Percentiles rank a stretch among this genome's conserved stretches.
Evolutionary conservation across 2,888 invertebrate species (phyloP).

Genomic region (Torymus texanus): DNA sequence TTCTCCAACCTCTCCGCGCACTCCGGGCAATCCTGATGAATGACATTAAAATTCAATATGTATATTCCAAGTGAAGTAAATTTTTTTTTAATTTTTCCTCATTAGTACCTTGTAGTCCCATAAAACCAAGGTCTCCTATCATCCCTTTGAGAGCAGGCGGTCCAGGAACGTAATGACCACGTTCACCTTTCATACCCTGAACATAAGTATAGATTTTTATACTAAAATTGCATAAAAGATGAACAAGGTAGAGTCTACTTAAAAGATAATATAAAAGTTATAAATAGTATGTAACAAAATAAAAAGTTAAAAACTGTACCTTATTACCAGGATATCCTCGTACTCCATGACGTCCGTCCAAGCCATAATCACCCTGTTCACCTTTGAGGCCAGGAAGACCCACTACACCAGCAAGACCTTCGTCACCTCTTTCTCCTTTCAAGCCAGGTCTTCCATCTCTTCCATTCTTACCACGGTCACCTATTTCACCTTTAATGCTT

Average conservation of each 20-base stretch:
- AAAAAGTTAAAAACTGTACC: slow-evolving; percentile 56
- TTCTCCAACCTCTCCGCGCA: slow-evolving; percentile 80
- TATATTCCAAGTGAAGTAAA: background rate
- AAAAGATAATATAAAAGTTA: too few relatives aligned
- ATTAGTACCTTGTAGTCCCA: slow-evolving; percentile 77
- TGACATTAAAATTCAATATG: background rate
- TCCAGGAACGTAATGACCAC: slow-evolving; percentile 63
- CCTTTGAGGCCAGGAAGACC: slow-evolving; percentile 71
- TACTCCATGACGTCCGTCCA: slow-evolving; percentile 77
- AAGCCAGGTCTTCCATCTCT: slow-evolving; percentile 66
- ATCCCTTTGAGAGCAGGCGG: slow-evolving; percentile 71
- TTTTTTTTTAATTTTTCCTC: slow-evolving; percentile 10
- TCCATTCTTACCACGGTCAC: slow-evolving; percentile 72
- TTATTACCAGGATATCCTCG: slow-evolving; percentile 69
- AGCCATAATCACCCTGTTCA: slow-evolving; percentile 74
- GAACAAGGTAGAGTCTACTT: too few relatives aligned
- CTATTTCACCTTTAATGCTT: slow-evolving; percentile 74
- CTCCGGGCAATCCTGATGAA: slow-evolving; percentile 36
- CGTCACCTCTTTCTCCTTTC: slow-evolving; percentile 71
- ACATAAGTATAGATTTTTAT: background rate
- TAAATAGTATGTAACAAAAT: too few relatives aligned
- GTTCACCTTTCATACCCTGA: slow-evolving; percentile 74
- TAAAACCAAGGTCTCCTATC: slow-evolving; percentile 79
- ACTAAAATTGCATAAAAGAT: background rate
- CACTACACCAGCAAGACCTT: slow-evolving; percentile 68